Conservation (phyloP, 2,797 vertebrate species). For the Arvicola amphibius region DNA sequence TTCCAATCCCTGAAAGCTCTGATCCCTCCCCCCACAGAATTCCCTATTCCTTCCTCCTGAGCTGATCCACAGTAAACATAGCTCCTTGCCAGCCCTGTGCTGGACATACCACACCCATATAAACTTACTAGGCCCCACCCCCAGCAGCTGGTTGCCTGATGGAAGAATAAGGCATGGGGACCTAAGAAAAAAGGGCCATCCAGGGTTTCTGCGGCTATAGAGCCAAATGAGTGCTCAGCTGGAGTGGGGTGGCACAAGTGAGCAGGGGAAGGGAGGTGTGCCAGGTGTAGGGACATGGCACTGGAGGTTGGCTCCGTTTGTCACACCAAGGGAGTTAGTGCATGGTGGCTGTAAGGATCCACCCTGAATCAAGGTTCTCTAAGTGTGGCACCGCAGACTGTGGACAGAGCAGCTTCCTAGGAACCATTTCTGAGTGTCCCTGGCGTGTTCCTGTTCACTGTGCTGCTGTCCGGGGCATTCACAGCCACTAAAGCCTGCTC, state of each 20-base stretch:
- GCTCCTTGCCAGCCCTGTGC: background rate
- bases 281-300: background rate
- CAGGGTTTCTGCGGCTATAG: background rate
- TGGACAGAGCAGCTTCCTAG: background rate
- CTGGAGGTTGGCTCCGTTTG: background rate
- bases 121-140: background rate
- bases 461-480: too few relatives aligned
- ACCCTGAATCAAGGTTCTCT: background rate
- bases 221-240: background rate
- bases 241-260: too few relatives aligned
- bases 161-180: background rate
- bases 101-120: background rate
- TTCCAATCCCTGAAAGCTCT: slow-evolving; percentile 16
- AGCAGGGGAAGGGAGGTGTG: background rate
- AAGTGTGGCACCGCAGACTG: background rate
- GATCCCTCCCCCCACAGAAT: slow-evolving; percentile 44
- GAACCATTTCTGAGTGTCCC: background rate
- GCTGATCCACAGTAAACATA: background rate
- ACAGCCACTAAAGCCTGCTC: background rate
- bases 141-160: background rate
- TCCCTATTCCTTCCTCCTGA: slow-evolving; percentile 67
- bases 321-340: background rate
- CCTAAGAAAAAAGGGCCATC: background rate
- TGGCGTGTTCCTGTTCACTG: background rate
- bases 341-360: background rate